Evolutionary conservation across 2,113 vertebrate genomes (phyloP).

Genomic region (Clarias macrocephalus): DNA sequence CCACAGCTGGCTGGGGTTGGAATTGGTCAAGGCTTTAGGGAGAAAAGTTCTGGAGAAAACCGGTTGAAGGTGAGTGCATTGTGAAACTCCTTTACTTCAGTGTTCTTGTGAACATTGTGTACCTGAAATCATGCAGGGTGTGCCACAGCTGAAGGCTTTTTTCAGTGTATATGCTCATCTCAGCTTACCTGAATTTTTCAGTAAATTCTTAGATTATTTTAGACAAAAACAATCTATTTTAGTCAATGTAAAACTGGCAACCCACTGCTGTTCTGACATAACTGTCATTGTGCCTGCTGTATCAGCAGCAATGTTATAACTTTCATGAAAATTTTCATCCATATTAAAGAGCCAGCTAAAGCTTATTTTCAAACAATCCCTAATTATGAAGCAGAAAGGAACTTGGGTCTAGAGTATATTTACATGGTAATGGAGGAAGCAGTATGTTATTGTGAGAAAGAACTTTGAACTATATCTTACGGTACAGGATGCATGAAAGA

Average conservation of each 20-base stretch:
- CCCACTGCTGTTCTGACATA: neutral
- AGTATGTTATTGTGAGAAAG: neutral
- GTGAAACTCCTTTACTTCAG: neutral
- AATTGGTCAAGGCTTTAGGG: neutral
- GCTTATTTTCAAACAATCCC: neutral
- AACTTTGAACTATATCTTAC: neutral
- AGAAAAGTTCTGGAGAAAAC: neutral
- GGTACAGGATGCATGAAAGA: too few relatives aligned
- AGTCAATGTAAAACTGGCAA: neutral
- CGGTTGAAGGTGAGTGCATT: neutral
- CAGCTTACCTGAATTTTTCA: neutral
- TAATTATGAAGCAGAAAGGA: neutral
- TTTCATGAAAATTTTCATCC: neutral
- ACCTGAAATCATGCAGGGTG: neutral
- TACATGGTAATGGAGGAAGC: neutral
- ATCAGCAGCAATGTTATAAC: constrained; percentile 17
- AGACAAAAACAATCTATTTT: constrained; percentile 11
- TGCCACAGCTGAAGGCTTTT: neutral
- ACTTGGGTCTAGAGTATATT: neutral
- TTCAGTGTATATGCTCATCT: neutral
- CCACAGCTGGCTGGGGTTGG: neutral
- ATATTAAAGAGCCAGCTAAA: neutral
- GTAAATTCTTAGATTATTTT: neutral
- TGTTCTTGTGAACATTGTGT: neutral
- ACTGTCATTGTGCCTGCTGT: neutral